These are phyloP conservation scores for Sinosuthora webbiana DNA, from an alignment of 2,113 vertebrate species.

Conservation along the genomic window DNA sequence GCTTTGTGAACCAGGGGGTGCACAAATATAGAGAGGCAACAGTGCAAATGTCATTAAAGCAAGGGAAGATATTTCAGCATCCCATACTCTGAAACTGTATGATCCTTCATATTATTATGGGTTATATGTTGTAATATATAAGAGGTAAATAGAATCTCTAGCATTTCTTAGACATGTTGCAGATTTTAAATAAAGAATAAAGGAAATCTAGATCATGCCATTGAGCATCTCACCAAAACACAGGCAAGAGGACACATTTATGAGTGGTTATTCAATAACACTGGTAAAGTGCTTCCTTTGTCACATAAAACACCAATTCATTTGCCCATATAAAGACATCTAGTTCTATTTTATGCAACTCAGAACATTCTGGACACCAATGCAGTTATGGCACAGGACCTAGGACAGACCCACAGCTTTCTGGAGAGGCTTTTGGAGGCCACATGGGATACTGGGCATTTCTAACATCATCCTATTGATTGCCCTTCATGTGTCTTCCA, in stretches of 20 bases:
- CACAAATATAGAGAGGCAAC: neutral
- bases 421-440: neutral
- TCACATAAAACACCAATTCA: neutral
- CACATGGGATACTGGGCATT: neutral
- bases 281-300: neutral
- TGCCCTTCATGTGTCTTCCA: neutral
- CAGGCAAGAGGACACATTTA: neutral
- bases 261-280: neutral
- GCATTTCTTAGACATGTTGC: neutral
- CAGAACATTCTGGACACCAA: neutral
- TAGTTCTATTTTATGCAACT: neutral
- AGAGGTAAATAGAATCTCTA: neutral
- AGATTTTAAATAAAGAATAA: neutral
- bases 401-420: neutral
- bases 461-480: neutral
- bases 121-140: neutral
- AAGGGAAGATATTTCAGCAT: neutral
- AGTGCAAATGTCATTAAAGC: neutral
- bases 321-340: neutral
- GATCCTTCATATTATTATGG: neutral
- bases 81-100: neutral
- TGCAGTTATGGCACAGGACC: neutral
- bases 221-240: neutral
- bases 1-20: neutral
- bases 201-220: neutral